Evolutionary conservation across 1,140 invertebrate genomes (phyloP).

Genomic region (Bombus breviceps): DNA sequence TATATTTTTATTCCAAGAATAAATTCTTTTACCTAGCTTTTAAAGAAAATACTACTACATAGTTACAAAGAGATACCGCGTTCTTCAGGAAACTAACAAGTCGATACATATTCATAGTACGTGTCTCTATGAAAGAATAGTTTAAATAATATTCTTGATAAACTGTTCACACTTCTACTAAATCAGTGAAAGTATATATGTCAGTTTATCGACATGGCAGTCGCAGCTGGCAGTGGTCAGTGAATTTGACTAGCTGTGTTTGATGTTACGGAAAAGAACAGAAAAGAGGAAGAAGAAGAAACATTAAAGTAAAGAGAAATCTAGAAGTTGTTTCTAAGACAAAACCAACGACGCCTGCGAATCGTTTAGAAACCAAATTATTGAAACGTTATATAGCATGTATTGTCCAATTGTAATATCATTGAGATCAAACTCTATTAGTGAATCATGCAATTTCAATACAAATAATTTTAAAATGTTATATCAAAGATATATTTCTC

Average conservation of each 20-base stretch:
- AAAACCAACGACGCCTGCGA: background rate
- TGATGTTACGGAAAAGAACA: background rate
- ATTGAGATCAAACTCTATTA: slow-evolving; percentile 7
- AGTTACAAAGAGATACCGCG: background rate
- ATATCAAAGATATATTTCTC: background rate
- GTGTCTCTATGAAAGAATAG: background rate
- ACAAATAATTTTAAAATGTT: background rate
- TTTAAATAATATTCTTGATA: background rate
- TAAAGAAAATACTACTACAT: background rate
- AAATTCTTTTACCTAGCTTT: background rate
- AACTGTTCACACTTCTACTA: background rate
- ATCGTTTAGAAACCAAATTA: background rate
- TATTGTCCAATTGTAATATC: background rate
- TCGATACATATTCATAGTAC: background rate
- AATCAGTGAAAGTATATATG: background rate
- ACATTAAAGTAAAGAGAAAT: background rate
- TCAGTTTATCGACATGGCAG: slow-evolving; percentile 41
- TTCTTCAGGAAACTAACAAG: background rate
- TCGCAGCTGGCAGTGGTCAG: slow-evolving; percentile 35
- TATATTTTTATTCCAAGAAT: background rate
- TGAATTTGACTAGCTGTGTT: slow-evolving; percentile 44
- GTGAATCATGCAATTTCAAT: background rate
- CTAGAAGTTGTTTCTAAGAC: background rate
- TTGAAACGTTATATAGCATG: background rate
- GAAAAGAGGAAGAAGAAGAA: background rate